phyloP scores from a whole-genome alignment of 2,888 invertebrate genomes.

The Tenthredo scrophulariae region DNA sequence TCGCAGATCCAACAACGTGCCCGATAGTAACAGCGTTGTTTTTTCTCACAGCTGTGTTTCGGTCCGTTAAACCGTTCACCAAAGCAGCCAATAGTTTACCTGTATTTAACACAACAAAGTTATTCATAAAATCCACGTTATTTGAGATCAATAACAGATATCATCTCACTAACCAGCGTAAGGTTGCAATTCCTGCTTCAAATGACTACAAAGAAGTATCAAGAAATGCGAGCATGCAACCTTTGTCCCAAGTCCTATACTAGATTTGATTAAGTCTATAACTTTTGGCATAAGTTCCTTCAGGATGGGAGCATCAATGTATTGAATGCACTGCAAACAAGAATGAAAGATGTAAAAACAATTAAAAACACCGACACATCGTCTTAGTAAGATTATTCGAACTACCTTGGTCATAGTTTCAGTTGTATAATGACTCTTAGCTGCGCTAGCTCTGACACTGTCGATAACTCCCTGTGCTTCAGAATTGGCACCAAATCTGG shows the following conservation, averaged over 20 bases:
- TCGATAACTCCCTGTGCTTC: slow-evolving; percentile 89
- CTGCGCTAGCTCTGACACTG: slow-evolving; percentile 88
- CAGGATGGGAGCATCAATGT: slow-evolving; percentile 88
- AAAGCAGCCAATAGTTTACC: slow-evolving; percentile 84
- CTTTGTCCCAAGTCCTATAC: slow-evolving; percentile 91
- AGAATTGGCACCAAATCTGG: slow-evolving; percentile 84
- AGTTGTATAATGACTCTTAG: slow-evolving; percentile 92
- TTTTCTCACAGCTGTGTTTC: slow-evolving; percentile 91
- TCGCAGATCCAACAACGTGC: slow-evolving; percentile 90
- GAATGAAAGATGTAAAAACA: background rate
- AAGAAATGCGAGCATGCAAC: slow-evolving; percentile 90
- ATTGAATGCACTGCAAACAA: slow-evolving; percentile 82
- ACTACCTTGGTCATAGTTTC: slow-evolving; percentile 90
- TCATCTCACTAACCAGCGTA: slow-evolving; percentile 78
- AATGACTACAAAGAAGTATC: slow-evolving; percentile 81
- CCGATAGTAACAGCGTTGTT: slow-evolving; percentile 92
- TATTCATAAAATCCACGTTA: slow-evolving; percentile 23
- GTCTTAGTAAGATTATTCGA: background rate
- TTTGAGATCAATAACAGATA: slow-evolving; percentile 3
- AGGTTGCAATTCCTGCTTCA: slow-evolving; percentile 81
- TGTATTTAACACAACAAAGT: slow-evolving; percentile 61
- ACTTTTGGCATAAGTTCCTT: slow-evolving; percentile 90
- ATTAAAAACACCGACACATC: background rate
- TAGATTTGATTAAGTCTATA: slow-evolving; percentile 89
- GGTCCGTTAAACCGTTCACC: slow-evolving; percentile 89